Percentiles rank a stretch among this genome's conserved stretches.
phyloP scores from a whole-genome alignment of 37 sponge, comb jelly and placozoan species.

The Ianthella basta region DNA sequence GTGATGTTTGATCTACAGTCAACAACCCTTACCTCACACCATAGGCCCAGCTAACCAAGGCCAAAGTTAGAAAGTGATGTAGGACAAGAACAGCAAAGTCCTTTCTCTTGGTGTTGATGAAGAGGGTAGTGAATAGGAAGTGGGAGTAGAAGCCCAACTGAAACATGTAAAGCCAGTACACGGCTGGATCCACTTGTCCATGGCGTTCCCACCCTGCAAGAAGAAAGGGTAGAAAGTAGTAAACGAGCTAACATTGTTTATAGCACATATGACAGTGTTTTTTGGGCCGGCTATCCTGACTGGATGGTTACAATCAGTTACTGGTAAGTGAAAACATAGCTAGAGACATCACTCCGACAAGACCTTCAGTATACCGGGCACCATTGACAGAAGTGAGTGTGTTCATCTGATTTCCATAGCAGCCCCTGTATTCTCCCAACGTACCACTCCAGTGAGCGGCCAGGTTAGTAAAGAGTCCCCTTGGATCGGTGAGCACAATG shows the following conservation, averaged over 20 bases:
- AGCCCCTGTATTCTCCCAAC: too few relatives aligned
- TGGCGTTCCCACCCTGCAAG: slow-evolving; percentile 25
- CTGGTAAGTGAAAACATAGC: too few relatives aligned
- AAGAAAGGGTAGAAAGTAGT: too few relatives aligned
- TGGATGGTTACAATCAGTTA: too few relatives aligned
- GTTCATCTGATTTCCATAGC: too few relatives aligned
- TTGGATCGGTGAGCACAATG: background rate
- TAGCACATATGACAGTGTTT: too few relatives aligned
- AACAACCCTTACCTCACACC: slow-evolving; percentile 46
- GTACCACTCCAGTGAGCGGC: background rate
- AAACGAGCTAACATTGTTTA: too few relatives aligned
- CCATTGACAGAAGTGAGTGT: too few relatives aligned
- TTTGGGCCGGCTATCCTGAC: too few relatives aligned
- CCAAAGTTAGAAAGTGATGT: slow-evolving; percentile 79
- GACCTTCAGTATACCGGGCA: too few relatives aligned
- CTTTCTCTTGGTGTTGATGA: slow-evolving; percentile 55
- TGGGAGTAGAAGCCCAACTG: slow-evolving; percentile 67
- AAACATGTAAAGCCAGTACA: slow-evolving; percentile 68
- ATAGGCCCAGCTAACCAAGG: slow-evolving; percentile 43
- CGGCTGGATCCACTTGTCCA: background rate
- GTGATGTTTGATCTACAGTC: too few relatives aligned
- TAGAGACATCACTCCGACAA: too few relatives aligned
- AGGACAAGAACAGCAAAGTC: slow-evolving; percentile 79
- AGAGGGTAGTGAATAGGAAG: slow-evolving; percentile 46
- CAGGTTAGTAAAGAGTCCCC: background rate